A percentile compares a stretch with the other conserved stretches of the same genome.
These are phyloP conservation scores for Steinernema carpocapsae DNA, from an alignment of 2,888 invertebrate genomes.

Conservation along the genomic window DNA sequence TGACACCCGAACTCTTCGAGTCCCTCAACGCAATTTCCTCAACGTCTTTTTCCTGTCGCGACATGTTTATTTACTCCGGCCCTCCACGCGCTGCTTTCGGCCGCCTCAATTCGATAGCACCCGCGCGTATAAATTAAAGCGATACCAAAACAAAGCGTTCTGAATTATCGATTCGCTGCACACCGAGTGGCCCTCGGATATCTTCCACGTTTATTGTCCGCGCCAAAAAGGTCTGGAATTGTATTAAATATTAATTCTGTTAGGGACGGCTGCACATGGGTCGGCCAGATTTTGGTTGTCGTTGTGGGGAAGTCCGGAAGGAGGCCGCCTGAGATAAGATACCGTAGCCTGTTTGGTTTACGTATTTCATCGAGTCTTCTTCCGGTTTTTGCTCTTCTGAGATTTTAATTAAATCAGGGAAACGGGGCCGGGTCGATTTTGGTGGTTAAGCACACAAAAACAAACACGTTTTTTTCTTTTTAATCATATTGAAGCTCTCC, in stretches of 20 bases:
- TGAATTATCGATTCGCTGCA: conserved; percentile 8
- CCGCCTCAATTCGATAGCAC: conserved; percentile 17
- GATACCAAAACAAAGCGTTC: conserved; percentile 35
- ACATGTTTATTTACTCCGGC: conserved; percentile 31
- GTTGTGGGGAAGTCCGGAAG: not conserved
- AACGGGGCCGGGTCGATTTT: no score
- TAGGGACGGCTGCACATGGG: conserved; percentile 1
- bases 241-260: not conserved
- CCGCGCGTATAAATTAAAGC: conserved; percentile 32
- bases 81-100: conserved; percentile 2
- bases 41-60: conserved; percentile 1
- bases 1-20: no score
- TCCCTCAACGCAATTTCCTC: not conserved
- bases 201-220: not conserved
- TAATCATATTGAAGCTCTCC: no score
- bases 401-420: no score
- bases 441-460: no score
- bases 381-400: no score
- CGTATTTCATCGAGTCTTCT: no score
- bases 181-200: not conserved
- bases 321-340: no score
- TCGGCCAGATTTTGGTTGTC: not conserved
- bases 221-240: not conserved
- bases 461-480: no score
- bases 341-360: no score